Percentiles rank a stretch among this genome's conserved stretches.
These are phyloP conservation scores for Anorthoa munda DNA, from an alignment of 2,888 invertebrate genomes.

Conservation along the genomic window DNA sequence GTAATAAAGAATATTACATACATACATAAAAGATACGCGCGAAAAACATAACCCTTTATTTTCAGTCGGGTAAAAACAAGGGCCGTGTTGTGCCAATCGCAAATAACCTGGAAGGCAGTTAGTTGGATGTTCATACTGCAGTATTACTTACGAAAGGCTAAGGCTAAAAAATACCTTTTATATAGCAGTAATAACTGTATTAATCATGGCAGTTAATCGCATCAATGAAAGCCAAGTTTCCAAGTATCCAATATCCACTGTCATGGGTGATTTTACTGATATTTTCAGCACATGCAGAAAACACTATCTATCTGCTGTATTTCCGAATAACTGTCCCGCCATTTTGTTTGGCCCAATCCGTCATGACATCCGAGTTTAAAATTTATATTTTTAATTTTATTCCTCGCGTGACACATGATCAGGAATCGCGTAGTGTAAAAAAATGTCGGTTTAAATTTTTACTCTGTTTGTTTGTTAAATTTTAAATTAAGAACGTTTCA, in stretches of 20 bases:
- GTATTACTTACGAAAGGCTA: too few species aligned
- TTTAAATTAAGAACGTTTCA: not conserved
- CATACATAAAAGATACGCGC: too few species aligned
- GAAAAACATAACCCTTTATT: too few species aligned
- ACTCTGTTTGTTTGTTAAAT: conserved; percentile 19
- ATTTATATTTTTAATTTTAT: conserved; percentile 33
- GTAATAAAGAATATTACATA: too few species aligned
- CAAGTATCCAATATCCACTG: not conserved
- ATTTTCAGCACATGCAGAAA: conserved; percentile 10
- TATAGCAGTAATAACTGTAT: not conserved
- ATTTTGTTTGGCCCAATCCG: conserved; percentile 2
- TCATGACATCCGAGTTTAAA: conserved; percentile 12
- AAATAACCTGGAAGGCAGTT: too few species aligned
- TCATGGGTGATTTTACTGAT: not conserved
- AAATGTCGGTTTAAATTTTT: conserved; percentile 44
- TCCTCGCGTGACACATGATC: conserved; percentile 6
- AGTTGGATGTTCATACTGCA: too few species aligned
- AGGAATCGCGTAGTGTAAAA: conserved; percentile 41
- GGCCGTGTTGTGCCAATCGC: too few species aligned
- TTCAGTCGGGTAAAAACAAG: too few species aligned
- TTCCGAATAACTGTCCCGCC: conserved; percentile 43
- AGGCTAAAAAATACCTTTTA: not conserved
- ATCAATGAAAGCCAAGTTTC: not conserved
- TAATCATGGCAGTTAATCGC: not conserved
- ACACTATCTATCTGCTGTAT: conserved; percentile 10